Base-by-base conservation (phyloP, 2,113 vertebrate species). In the Scomber scombrus region DNA sequence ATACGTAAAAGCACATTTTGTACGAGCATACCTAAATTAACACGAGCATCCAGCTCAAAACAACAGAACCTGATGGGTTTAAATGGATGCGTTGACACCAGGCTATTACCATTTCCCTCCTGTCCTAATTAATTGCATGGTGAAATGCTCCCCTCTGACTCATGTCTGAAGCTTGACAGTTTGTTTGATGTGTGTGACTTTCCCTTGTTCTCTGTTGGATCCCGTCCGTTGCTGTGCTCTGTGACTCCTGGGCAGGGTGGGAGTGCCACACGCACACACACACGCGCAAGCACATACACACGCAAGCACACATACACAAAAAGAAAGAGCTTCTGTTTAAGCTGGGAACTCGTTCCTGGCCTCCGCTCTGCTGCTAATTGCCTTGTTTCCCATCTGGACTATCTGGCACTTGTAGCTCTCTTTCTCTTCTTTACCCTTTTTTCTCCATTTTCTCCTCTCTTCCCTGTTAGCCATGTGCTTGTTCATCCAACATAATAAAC, bases 151-250 rank as follows among this genome's bases (percentile, higher is more conserved):
- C 68, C 69, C 58, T 71, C 65, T 43, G 55, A 79, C 60, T 74
- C 81, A 76, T 57, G 80, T 87, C 71, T 78, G 43, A 82, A 64
- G 82, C 70, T 62, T 85, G 76, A 88, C 83, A 89, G 78, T 85
- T 87, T 87, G 85, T 85, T 85, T 89, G 90, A 90, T 86, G 81
- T 85, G 52, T 82, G 50, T 85, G 88, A 88, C 86, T 87, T 89
- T 86, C 71, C 63, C 80, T 84, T 89, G 81, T 90, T 86, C 75
- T 92, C 66, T 55, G 77, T 65, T 90, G 85, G 85, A 90, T 80
- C 58, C 61, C 7, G 2, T 81, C 60, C 67, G 11, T 70, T 65
- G 52, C 73, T 50, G n/a, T 87, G 78, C 60, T 75, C 14, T 57
- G 23, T 77, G 58, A 80, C 68, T 76, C 52, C 46, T 79, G 74